A percentile compares a stretch with the other conserved stretches of the same genome.
Conservation (phyloP, 2,797 vertebrate species). For the Leptoclinus maculatus region DNA sequence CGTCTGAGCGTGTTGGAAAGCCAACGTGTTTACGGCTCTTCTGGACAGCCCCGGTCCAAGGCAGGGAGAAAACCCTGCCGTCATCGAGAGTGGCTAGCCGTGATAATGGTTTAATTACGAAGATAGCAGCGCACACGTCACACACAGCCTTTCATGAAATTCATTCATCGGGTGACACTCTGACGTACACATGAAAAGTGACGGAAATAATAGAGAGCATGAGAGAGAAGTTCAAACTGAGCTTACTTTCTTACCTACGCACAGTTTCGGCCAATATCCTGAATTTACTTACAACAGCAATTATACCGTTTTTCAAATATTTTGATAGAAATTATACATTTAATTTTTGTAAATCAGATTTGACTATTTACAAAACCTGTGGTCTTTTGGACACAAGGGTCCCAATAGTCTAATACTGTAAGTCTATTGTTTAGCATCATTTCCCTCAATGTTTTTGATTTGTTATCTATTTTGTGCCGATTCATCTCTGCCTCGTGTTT, state of each 20-base stretch:
- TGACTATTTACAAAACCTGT: not conserved
- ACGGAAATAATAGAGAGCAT: not conserved
- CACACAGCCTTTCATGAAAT: no score
- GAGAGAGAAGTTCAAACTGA: not conserved
- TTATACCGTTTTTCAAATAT: not conserved
- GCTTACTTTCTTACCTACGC: not conserved
- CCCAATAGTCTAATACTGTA: not conserved
- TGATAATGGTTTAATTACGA: not conserved
- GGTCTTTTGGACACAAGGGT: not conserved
- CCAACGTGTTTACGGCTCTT: not conserved
- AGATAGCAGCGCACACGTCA: not conserved
- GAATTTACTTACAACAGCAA: not conserved
- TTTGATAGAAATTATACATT: not conserved
- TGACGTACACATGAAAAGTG: not conserved
- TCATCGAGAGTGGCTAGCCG: not conserved
- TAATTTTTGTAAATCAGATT: not conserved
- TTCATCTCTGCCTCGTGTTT: constrained; percentile 16
- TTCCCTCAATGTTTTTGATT: constrained; percentile 1
- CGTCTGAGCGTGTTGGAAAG: not conserved
- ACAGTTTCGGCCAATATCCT: not conserved
- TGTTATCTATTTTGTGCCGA: constrained; percentile 26
- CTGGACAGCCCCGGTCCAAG: not conserved
- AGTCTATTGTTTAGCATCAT: constrained; percentile 4
- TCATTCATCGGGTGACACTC: not conserved
- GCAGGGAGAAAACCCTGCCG: not conserved